Conservation (phyloP, 1,140 invertebrate species). For the Pogonomyrmex barbatus region DNA sequence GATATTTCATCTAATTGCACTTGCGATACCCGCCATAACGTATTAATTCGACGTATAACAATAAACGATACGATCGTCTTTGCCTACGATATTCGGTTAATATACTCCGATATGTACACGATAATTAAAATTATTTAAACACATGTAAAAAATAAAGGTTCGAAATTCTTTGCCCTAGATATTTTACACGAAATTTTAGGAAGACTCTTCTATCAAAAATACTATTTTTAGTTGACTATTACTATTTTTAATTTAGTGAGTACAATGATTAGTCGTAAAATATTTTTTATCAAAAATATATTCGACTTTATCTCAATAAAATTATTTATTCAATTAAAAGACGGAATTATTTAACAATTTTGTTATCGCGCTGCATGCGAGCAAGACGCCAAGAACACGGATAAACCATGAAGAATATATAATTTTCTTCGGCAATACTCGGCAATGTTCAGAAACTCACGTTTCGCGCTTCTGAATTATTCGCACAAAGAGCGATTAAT, state of each 20-base stretch:
- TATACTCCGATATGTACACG: background rate
- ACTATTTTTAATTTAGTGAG: too few species aligned
- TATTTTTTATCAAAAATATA: slow-evolving; percentile 52
- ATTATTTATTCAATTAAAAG: background rate
- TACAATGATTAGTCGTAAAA: background rate
- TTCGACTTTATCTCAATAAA: slow-evolving; percentile 17
- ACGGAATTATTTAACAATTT: background rate
- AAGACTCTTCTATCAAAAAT: background rate
- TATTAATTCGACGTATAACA: slow-evolving; percentile 2
- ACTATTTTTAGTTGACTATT: slow-evolving; percentile 2
- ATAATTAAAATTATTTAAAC: slow-evolving; percentile 22
- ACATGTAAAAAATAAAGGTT: background rate
- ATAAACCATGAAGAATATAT: background rate
- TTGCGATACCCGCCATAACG: background rate
- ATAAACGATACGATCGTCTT: background rate
- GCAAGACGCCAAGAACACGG: background rate
- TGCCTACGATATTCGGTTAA: background rate
- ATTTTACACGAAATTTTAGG: background rate
- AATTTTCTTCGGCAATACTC: slow-evolving; percentile 42
- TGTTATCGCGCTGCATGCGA: slow-evolving; percentile 31
- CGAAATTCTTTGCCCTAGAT: background rate
- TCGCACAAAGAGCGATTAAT: background rate
- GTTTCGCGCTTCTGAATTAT: background rate
- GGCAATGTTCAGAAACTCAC: slow-evolving; percentile 30
- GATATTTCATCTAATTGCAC: slow-evolving; percentile 17